Conservation (phyloP, 2,113 vertebrate genomes). For the Nothoprocta pentlandii region DNA sequence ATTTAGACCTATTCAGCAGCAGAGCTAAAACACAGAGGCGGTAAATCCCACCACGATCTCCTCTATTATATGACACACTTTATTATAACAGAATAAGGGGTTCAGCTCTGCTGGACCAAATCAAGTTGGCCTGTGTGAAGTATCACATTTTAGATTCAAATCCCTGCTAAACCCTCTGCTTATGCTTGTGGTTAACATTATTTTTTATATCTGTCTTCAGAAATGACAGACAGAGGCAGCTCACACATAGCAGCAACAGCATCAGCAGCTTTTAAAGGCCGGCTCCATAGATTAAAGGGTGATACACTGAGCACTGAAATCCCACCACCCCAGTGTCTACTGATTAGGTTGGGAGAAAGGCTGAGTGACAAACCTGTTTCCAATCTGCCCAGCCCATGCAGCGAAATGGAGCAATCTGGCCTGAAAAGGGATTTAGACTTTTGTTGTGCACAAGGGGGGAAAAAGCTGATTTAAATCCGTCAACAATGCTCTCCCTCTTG, state of each 20-base stretch:
- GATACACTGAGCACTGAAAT: conserved; percentile 58
- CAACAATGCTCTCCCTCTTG: conserved; percentile 80
- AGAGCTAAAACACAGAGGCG: conserved; percentile 66
- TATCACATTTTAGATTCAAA: conserved; percentile 81
- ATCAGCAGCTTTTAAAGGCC: conserved; percentile 70
- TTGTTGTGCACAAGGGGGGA: conserved; percentile 76
- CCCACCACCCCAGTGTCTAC: conserved; percentile 74
- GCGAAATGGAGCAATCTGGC: conserved; percentile 82
- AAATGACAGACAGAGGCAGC: conserved; percentile 77
- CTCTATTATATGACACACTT: conserved; percentile 64
- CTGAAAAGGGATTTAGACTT: conserved; percentile 85
- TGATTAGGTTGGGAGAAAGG: conserved; percentile 80
- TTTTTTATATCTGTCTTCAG: conserved; percentile 77
- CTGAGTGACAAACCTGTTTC: conserved; percentile 82
- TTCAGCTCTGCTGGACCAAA: conserved; percentile 80
- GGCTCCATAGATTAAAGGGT: conserved; percentile 76
- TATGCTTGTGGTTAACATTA: conserved; percentile 74
- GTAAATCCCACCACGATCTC: conserved; percentile 65
- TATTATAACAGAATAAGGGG: conserved; percentile 74
- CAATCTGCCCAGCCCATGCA: conserved; percentile 81
- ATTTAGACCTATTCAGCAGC: conserved; percentile 47
- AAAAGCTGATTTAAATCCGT: conserved; percentile 80
- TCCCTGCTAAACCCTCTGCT: conserved; percentile 78
- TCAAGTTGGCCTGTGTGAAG: conserved; percentile 72
- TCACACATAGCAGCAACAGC: conserved; percentile 55